Base-by-base conservation (phyloP, 2,888 invertebrate genomes). In the Catocala fraxini region DNA sequence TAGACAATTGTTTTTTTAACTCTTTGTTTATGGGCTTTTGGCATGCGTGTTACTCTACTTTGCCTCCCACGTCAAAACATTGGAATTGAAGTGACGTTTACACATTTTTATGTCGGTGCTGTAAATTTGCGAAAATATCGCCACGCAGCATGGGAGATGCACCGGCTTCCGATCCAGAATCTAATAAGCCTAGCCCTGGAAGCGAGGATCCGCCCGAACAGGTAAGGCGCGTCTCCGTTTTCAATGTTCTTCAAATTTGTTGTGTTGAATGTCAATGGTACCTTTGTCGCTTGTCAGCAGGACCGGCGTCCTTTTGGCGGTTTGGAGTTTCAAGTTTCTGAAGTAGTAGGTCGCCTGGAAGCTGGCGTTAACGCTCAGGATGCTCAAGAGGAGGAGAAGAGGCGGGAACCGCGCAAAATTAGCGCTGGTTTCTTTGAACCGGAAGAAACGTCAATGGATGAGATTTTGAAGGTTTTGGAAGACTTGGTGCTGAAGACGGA, bases 241-340 rank as follows among this genome's bases (percentile, higher is more conserved):
- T 15, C 6, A 6, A 33, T 39, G 48, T 53, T 41, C 4, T 45
- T n/a, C 33, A 35, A 39, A 57, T 63, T 53, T 58, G 11, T 53
- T 65, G 60, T 61, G 57, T 59, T 62, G 62, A 56, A 63, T 59
- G 52, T 65, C 56, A 51, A 67, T 75, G 57, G 71, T 82, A 64
- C 80, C 71, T 72, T 71, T 77, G 73, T 63, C 67, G 59, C 70
- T 81, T 87, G 71, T 86, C 76, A 68, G 61, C 82, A 96, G 96
- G 95, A 95, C 91, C 95, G 95, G 86, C 95, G 95, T 76, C 95
- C 95, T 47, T 92, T 96, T 79, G 96, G 95, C 54, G 95, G 95
- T 67, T 82, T 97, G 75, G 96, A 97, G 87, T 95, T 97, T 88
- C 96, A 97, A 88, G 96, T 97, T 55, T 96, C 97, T 4, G 96